phyloP scores from a whole-genome alignment of 2,113 vertebrate species.

The Forbesichthys papilliferus region DNA sequence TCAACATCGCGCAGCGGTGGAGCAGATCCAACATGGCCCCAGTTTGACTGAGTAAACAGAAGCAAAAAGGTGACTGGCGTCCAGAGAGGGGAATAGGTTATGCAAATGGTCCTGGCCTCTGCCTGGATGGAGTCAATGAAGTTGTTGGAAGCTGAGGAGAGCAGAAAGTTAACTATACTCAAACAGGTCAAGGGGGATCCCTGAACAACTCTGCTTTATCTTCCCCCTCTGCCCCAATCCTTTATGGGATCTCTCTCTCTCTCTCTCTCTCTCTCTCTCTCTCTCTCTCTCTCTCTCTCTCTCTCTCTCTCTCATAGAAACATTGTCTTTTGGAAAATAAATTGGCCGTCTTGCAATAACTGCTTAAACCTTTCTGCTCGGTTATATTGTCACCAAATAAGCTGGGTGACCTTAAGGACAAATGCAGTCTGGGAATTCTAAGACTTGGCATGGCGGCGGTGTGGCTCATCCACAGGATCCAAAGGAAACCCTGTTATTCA shows the following conservation, averaged over 20 bases:
- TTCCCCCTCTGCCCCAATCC: constrained; percentile 15
- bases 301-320: background rate
- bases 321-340: background rate
- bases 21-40: constrained; percentile 60
- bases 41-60: constrained; percentile 59
- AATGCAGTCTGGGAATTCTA: too few species aligned
- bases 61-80: constrained; percentile 51
- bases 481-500: background rate
- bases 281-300: background rate
- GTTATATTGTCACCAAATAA: too few species aligned
- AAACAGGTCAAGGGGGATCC: constrained; percentile 54
- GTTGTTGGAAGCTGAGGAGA: constrained; percentile 58
- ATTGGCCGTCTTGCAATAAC: too few species aligned
- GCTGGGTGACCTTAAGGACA: too few species aligned
- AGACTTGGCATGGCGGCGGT: too few species aligned
- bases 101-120: constrained; percentile 67
- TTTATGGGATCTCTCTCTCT: background rate
- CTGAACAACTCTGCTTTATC: constrained; percentile 29
- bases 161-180: constrained; percentile 70
- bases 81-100: constrained; percentile 60
- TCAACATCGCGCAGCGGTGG: constrained; percentile 58
- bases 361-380: too few species aligned
- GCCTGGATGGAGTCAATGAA: constrained; percentile 66
- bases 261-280: background rate
- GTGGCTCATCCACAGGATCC: background rate